Evolutionary conservation across 2,888 invertebrate species (phyloP), one percentile per base, ranked within the genome.

Genomic region (Acronicta leporina): DNA sequence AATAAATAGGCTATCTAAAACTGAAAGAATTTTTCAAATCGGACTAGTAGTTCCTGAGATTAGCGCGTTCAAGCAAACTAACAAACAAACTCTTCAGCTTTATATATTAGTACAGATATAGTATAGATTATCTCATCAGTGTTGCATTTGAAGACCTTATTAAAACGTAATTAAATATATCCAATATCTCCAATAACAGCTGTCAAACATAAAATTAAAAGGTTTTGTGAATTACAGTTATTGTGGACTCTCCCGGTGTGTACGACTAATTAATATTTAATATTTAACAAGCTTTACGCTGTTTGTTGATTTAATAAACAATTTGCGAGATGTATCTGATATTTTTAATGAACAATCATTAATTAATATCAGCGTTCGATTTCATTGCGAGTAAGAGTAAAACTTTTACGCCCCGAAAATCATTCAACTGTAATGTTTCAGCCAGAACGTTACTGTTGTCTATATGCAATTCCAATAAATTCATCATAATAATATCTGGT

Each of bases 271-370:
- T 49, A 69, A n/a, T n/a, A n/a, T n/a, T 69, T 66, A 57, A 73
- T 73, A 63, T 59, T 52, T 49, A 63, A 68, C 51, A 45, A 46
- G 62, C 55, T 56, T 54, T 56, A 53, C 48, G 30, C 46, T 63
- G 65, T 68, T 58, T 56, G 62, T 68, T 56, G 60, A 65, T 65
- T 68, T 47, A 50, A 61, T 72, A 38, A 59, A 63, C 63, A 60
- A 68, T 63, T 60, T 14, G 40, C 50, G 54, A 49, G 47, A 43
- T 56, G 48, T 55, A 56, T 41, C 48, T 50, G 68, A 68, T 66
- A 62, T 38, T 68, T 65, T 66, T 76, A 75, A 73, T 66, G 49
- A 63, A 43, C 55, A 14, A 44, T 50, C 20, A 64, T 66, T 68
- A 52, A 73, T 73, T 66, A 69, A 60, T 59, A 60, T 68, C 45